Conservation (phyloP, 2,888 invertebrate species). For the Drosophila testacea region DNA sequence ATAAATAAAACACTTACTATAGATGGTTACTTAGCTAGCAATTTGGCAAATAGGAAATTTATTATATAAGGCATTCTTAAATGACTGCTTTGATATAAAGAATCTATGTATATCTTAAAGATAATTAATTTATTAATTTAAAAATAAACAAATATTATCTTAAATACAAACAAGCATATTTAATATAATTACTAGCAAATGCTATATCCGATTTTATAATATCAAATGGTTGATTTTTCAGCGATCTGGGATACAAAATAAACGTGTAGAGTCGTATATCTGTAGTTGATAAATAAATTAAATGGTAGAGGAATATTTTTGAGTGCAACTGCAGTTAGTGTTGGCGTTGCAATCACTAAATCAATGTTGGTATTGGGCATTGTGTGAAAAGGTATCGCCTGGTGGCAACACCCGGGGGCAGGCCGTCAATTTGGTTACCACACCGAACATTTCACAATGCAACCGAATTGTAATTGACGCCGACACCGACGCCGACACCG, state of each 20-base stretch:
- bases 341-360: slow-evolving; percentile 41
- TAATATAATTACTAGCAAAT: no score
- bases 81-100: no score
- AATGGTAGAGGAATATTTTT: not conserved
- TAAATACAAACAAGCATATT: no score
- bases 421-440: slow-evolving; percentile 62
- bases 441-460: slow-evolving; percentile 52
- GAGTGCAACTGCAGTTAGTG: slow-evolving; percentile 17
- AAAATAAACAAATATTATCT: no score
- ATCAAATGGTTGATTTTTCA: no score
- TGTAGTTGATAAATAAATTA: slow-evolving; percentile 1
- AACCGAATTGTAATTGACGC: slow-evolving; percentile 69
- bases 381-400: slow-evolving; percentile 24
- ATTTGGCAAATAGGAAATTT: no score
- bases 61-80: no score
- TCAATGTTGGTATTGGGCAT: slow-evolving; percentile 59
- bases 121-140: no score
- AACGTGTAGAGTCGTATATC: not conserved
- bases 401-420: slow-evolving; percentile 33
- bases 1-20: no score
- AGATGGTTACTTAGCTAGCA: no score
- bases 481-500: slow-evolving; percentile 10
- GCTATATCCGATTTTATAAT: no score
- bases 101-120: no score
- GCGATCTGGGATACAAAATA: not conserved